Base-by-base conservation (phyloP, 2,888 invertebrate genomes). In the Aporophyla nigra region DNA sequence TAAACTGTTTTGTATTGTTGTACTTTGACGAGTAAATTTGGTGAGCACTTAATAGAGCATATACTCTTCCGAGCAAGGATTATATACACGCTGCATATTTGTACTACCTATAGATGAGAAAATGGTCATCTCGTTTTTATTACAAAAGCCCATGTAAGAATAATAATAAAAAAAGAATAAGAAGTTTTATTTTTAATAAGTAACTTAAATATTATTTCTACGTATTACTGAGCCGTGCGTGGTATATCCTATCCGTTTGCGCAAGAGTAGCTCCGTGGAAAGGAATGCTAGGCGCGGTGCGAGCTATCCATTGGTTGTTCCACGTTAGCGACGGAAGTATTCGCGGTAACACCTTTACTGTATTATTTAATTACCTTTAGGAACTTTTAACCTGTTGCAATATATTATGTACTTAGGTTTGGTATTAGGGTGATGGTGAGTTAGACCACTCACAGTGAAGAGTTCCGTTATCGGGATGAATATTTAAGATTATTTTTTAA, bases 211-310 rank as follows among this genome's bases (percentile, higher is more conserved):
- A 40, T 53, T 56, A 12, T 24, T n/a, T 43, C n/a, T 14, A 40
- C 24, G 89, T 88, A 67, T 62, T 62, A 69, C 78, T 81, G 40
- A 16, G 71, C 61, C 86, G 88, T 88, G 73, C 71, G 76, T 78
- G 87, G 90, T 86, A 88, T 91, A 91, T 92, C 90, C 92, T 91
- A 90, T 16, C 61, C 46, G 54, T 27, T 95, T 94, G 92, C 93
- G 94, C 93, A 95, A 95, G 87, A 84, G 90, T 86, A 88, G 80
- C 78, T 81, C 83, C 87, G 88, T 84, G 89, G 83, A 78, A 80
- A 83, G 93, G 94, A 93, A 94, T 94, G 90, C 89, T 85, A 93
- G 95, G 95, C 89, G 94, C 91, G 94, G 94, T 89, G 79, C 76
- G 54, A 71, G 76, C 76, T 83, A 88, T 91, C 92, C 93, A 91